Evolutionary conservation across 2,888 invertebrate genomes (phyloP).

Genomic region (Orthonychiurus folsomi): DNA sequence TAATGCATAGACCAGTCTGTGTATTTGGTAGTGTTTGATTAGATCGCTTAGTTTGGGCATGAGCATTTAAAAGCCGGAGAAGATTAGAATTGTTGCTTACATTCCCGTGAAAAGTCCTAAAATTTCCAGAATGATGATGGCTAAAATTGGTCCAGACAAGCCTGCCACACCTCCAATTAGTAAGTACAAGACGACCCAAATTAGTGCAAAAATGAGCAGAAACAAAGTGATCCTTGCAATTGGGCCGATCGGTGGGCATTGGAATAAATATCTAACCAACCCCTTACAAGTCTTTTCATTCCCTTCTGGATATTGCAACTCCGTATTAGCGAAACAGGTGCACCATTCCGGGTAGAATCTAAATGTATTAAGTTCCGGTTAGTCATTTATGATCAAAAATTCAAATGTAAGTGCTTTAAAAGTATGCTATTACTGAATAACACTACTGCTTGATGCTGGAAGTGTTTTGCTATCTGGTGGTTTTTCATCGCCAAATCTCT

Average conservation of each 20-base stretch:
- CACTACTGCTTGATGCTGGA: conserved; percentile 26
- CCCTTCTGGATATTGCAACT: conserved; percentile 1
- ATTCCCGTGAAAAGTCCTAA: conserved; percentile 72
- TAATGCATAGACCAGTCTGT: too few relatives aligned
- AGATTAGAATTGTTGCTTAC: too few relatives aligned
- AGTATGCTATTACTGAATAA: conserved; percentile 24
- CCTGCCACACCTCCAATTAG: conserved; percentile 57
- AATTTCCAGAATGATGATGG: conserved; percentile 63
- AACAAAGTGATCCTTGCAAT: conserved; percentile 67
- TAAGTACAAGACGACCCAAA: conserved; percentile 68
- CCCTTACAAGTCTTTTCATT: conserved; percentile 18
- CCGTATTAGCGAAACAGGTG: conserved; percentile 17
- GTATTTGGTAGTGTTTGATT: too few relatives aligned
- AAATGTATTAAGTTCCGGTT: background rate
- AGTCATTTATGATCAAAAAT: background rate
- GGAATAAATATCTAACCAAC: conserved; percentile 15
- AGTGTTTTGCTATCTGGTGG: conserved; percentile 8
- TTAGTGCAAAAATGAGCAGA: conserved; percentile 58
- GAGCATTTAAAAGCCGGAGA: too few relatives aligned
- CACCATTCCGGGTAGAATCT: conserved; percentile 40
- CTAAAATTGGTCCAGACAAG: conserved; percentile 65
- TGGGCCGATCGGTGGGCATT: conserved; percentile 71
- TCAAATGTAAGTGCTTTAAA: background rate
- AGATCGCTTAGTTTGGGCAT: too few relatives aligned
- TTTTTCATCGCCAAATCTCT: background rate